Base-by-base conservation (phyloP, 2,113 vertebrate genomes). In the Rhegmatorhina hoffmannsi region DNA sequence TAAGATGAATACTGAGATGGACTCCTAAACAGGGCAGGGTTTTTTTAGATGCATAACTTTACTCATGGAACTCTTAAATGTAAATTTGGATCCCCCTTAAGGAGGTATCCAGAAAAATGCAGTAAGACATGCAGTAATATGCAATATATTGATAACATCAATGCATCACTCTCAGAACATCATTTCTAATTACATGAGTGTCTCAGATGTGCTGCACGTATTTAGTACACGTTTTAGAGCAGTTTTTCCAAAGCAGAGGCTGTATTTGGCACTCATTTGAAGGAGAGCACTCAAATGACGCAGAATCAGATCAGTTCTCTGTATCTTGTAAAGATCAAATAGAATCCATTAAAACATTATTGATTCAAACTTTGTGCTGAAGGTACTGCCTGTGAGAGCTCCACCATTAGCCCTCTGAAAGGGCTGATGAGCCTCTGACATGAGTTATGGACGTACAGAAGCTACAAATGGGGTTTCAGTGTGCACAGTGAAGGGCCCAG, bases 281-380 rank as follows among this genome's bases (percentile, higher is more conserved):
- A 88, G 69, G 28, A 18, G 82, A 70, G 62, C 47, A 24, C 74
- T 92, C 60, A 73, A 33, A 43, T 81, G 52, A 77, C 0, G 0
- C 12, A 55, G 47, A 34, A 52, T 50, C 4, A 13, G 47, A 73
- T 66, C 31, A 5, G 17, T 75, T 84, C 56, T 69, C 53, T 77
- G 20, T 15, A 23, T 80, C 73, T 88, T 90, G 49, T 29, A 70
- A 89, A 84, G 86, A 86, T 83, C 79, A 94, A 83, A 90, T n/a
- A 83, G 86, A 92, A 93, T 79, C 72, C 83, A 84, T 88, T 88
- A 76, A 92, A 87, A 38, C 58, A 33, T 59, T 92, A 88, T 59
- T 46, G 80, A 87, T 91, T 87, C 84, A 75, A 64, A 78, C 44
- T 74, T 74, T 47, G 34, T 55, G n/a, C 58, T 67, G 62, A 68